phyloP scores from a whole-genome alignment of 2,888 invertebrate species.

The Nasonia oneida region DNA sequence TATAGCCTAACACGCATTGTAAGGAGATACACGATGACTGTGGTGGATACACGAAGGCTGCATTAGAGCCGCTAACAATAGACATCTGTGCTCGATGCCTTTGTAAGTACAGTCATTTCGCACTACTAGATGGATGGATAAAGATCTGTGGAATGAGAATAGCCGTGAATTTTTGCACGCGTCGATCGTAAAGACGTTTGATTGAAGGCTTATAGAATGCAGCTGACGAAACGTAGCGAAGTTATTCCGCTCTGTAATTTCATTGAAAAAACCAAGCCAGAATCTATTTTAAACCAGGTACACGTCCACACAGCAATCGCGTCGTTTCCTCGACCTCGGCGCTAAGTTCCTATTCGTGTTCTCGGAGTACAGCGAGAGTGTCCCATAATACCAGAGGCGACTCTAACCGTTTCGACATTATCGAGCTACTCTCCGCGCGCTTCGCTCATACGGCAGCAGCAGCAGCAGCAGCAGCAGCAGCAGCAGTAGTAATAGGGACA shows the following conservation, averaged over 20 bases:
- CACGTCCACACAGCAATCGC: too few species aligned
- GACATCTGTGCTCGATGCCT: background rate
- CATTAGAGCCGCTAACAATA: constrained; percentile 19
- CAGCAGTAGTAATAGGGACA: background rate
- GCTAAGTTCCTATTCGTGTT: constrained; percentile 53
- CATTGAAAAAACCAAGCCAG: background rate
- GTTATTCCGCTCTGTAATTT: too few species aligned
- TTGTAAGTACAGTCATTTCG: background rate
- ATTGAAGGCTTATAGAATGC: background rate
- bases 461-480: background rate
- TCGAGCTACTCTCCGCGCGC: constrained; percentile 65
- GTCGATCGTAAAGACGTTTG: background rate
- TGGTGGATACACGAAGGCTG: background rate
- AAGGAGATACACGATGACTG: background rate
- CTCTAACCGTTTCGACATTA: constrained; percentile 65
- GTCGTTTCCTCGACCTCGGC: constrained; percentile 5
- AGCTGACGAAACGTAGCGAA: too few species aligned
- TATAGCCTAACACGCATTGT: background rate
- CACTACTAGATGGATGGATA: constrained; percentile 8
- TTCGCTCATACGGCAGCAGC: constrained; percentile 14
- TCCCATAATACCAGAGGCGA: constrained; percentile 67
- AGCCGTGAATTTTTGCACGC: background rate
- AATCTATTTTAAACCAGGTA: too few species aligned
- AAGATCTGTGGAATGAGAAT: background rate
- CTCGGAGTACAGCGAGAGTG: constrained; percentile 19